These are phyloP conservation scores for Ochotona curzoniae DNA, from an alignment of 2,113 vertebrate species.

Conservation along the genomic window DNA sequence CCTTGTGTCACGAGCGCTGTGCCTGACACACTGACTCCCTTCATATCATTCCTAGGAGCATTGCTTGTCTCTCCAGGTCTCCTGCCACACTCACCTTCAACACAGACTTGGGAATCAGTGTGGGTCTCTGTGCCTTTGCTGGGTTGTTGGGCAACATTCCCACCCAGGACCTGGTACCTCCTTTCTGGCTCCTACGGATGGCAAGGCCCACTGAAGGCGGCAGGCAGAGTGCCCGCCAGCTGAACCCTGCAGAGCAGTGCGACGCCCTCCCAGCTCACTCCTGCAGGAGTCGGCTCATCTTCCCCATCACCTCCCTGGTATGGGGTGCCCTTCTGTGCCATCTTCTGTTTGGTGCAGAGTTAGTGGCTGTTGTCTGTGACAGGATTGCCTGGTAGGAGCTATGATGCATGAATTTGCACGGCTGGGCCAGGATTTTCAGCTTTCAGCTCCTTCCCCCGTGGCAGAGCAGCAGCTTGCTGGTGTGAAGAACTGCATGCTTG, in stretches of 20 bases:
- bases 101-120: too few relatives aligned
- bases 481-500: too few relatives aligned
- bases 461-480: neutral
- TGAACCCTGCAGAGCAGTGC: too few relatives aligned
- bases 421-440: neutral
- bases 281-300: neutral
- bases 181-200: neutral
- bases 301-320: neutral
- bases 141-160: neutral
- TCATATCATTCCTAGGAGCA: neutral
- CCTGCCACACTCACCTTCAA: too few relatives aligned
- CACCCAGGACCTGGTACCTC: neutral
- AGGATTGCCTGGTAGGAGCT: too few relatives aligned
- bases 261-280: too few relatives aligned
- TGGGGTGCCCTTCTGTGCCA: neutral
- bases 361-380: too few relatives aligned
- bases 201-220: neutral
- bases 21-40: neutral
- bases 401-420: too few relatives aligned
- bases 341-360: neutral
- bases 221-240: neutral
- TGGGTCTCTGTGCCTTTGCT: too few relatives aligned
- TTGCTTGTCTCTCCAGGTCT: too few relatives aligned
- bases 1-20: neutral
- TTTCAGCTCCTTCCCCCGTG: rapidly evolving